These are phyloP conservation scores for Ernsta delagoae DNA, from an alignment of 2,888 invertebrate species.

Conservation along the genomic window DNA sequence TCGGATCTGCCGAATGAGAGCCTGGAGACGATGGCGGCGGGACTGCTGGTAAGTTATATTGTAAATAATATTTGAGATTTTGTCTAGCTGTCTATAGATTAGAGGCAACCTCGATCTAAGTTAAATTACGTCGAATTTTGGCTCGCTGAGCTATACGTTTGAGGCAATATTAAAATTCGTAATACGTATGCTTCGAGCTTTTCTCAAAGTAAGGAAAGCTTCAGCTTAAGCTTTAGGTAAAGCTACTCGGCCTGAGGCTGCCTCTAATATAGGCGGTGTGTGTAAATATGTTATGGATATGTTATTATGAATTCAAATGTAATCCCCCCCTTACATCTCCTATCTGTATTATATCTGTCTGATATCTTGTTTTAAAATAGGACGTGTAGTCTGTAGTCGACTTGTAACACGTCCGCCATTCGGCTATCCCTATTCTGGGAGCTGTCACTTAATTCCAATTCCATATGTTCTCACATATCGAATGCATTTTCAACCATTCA, in stretches of 20 bases:
- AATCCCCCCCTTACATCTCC: not conserved
- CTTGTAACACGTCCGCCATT: conserved; percentile 33
- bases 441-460: conserved; percentile 41
- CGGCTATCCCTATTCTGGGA: conserved; percentile 48
- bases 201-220: too few relatives aligned
- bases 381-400: conserved; percentile 31
- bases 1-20: conserved; percentile 88
- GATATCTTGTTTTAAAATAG: conserved; percentile 50
- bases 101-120: too few relatives aligned
- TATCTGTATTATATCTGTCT: not conserved
- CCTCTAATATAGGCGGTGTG: too few relatives aligned
- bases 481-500: conserved; percentile 2
- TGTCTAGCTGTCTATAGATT: too few relatives aligned
- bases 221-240: too few relatives aligned
- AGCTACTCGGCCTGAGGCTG: too few relatives aligned
- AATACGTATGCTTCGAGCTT: too few relatives aligned
- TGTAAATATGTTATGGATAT: too few relatives aligned
- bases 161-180: too few relatives aligned
- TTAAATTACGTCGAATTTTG: too few relatives aligned
- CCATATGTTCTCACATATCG: conserved; percentile 41
- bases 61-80: conserved; percentile 46
- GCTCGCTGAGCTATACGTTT: too few relatives aligned
- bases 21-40: conserved; percentile 89
- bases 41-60: conserved; percentile 87
- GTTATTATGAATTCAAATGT: not conserved